Base-by-base conservation (phyloP, 1,140 invertebrate species). In the Halotydeus destructor region DNA sequence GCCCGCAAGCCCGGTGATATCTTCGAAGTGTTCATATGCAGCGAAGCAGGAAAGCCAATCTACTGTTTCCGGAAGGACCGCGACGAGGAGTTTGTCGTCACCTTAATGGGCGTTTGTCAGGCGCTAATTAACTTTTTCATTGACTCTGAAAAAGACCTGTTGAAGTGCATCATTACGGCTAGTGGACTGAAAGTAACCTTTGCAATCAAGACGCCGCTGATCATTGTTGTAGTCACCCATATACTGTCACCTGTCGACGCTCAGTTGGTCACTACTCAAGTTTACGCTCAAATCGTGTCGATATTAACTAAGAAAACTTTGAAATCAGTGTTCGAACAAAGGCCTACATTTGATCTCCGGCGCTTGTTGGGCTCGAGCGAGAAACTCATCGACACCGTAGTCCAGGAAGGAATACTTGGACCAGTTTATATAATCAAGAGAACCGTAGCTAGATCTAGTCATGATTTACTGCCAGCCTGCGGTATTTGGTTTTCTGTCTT, bases 41-140 rank as follows among this genome's bases (percentile, higher is more conserved):
- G 33, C 30, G 47, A 49, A 39, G 25, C 47, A n/a, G 47, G 47
- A 3, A 49, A 49, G 24, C 47, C 44, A 26, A 47, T 49, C 11
- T 49, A 49, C 26, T 47, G 33, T 22, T 49, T 46, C 26, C 27
- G 34, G 5, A 24, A 21, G 16, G 25, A 44, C 6, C 35, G 43
- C 5, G 47, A 49, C 33, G 25, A 19, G 8, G n/a, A n/a, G n/a
- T n/a, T n/a, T n/a, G 26, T 30, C 6, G 38, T 40, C 18, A 49
- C 47, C 6, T 22, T 49, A 23, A 44, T 49, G 44, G 35, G 38
- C 14, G 22, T 49, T n/a, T 49, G 47, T 46, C 38, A 41, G 16
- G 47, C 47, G 3, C 28, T 49, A 24, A 18, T 47, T 6, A 47
- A 46, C 32, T 47, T 14, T 27, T 40, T 38, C 14, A 11, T 37